phyloP scores from a whole-genome alignment of 1,140 invertebrate species.

The Caenorhabditis inopinata region DNA sequence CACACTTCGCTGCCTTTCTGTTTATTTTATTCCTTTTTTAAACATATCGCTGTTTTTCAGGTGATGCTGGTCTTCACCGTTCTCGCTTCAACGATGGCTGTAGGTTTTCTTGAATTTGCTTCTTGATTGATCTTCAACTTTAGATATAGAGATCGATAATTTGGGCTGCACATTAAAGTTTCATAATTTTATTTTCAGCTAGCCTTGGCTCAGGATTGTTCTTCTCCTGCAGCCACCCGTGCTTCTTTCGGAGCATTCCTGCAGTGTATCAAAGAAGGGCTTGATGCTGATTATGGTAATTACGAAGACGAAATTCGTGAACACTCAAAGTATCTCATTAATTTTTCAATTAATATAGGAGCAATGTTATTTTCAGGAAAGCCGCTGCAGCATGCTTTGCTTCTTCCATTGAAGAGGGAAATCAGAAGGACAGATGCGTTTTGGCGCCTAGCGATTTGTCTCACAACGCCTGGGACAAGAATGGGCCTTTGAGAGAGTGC shows the following conservation, averaged over 20 bases:
- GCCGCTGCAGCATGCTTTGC: slow-evolving; percentile 62
- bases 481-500: slow-evolving; percentile 54
- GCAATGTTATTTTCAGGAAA: slow-evolving; percentile 47
- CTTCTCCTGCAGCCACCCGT: slow-evolving; percentile 14
- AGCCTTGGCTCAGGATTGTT: slow-evolving; percentile 35
- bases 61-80: slow-evolving; percentile 9
- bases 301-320: slow-evolving; percentile 61
- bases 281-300: slow-evolving; percentile 58
- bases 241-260: slow-evolving; percentile 60
- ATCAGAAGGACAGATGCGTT: slow-evolving; percentile 64
- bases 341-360: background rate
- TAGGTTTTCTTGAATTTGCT: no score
- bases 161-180: no score
- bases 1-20: background rate
- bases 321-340: slow-evolving; percentile 58
- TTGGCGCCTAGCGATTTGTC: slow-evolving; percentile 59
- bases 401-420: slow-evolving; percentile 62
- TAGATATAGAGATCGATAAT: no score
- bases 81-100: background rate
- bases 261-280: slow-evolving; percentile 57
- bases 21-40: background rate
- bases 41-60: background rate
- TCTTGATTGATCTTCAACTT: no score
- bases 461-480: slow-evolving; percentile 61
- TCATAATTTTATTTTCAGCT: background rate